Conservation (phyloP, 2,113 vertebrate genomes). For the Halichoerus grypus region DNA sequence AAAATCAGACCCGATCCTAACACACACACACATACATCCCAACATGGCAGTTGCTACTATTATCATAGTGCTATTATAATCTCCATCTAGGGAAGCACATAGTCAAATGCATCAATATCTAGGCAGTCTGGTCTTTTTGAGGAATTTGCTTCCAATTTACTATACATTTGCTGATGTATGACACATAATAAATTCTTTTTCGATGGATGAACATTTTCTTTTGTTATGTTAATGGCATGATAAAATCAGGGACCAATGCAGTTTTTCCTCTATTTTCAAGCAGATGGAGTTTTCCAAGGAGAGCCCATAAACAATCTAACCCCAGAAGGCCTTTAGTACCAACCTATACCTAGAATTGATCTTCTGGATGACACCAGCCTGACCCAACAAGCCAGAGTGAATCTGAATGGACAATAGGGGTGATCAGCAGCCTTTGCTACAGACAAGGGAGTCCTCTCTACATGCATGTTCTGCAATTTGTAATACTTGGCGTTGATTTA, state of each 20-base stretch:
- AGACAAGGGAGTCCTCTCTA: accelerated
- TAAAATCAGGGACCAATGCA: not conserved
- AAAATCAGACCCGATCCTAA: not conserved
- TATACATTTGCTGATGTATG: not conserved
- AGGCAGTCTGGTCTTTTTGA: not conserved
- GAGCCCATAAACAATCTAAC: not conserved
- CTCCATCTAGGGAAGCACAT: not conserved
- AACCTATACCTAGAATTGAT: not conserved
- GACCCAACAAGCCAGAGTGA: too few relatives aligned
- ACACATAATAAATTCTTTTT: not conserved
- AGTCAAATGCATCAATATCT: not conserved
- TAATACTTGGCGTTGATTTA: not conserved
- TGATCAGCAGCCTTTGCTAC: not conserved
- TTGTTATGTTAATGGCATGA: slow-evolving; percentile 25
- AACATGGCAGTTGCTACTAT: not conserved
- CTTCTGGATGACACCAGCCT: not conserved
- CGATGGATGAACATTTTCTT: not conserved
- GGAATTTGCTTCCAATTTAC: not conserved
- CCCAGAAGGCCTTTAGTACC: not conserved
- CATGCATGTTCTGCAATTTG: not conserved
- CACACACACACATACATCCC: not conserved
- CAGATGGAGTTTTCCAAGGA: not conserved
- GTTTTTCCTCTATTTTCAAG: not conserved
- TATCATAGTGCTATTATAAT: not conserved
- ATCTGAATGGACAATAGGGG: not conserved